Base-by-base conservation (phyloP, 1,140 invertebrate genomes). In the Venturia canescens region DNA sequence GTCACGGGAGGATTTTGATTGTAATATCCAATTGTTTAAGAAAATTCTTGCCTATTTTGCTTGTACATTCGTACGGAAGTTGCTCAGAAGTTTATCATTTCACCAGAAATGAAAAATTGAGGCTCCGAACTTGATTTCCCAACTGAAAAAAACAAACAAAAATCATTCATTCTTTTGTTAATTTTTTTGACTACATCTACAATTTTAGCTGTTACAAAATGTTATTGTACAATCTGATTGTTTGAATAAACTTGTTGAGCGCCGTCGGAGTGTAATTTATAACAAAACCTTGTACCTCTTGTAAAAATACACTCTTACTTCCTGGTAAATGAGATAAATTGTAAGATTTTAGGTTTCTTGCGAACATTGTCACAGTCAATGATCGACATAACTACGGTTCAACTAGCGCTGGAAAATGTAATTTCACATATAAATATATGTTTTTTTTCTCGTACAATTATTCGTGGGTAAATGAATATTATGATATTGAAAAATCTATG, bases 191-290 rank as follows among this genome's bases (percentile, higher is more conserved):
- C 21, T 57, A n/a, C 16, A 18, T 57, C 4, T 23, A 57, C 53
- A 44, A 44, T 44, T 44, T 9, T 11, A 57, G 53, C 53, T 57
- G 53, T 57, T n/a, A 57, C 53, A 18, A 57, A 57, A 57, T n/a
- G 21, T n/a, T 21, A 57, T 21, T 57, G 53, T 57, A 57, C 53
- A 57, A 57, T 1, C 13, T 44, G 38, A 44, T 13, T 44, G 38
- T 57, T 57, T 57, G 53, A 57, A 57, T 57, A 57, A 57, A 57
- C 18, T 18, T 57, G 21, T 57, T 57, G 18, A n/a, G 53, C 53
- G 21, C 21, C 53, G 21, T 57, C n/a, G 21, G 53, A 57, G 53
- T n/a, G 16, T 57, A 57, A 57, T 57, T 57, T 57, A 57, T 57
- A 11, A 57, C 53, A n/a, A 18, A 57, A 57, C 53, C 53, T 57